A percentile compares a stretch with the other conserved stretches of the same genome.
These are phyloP conservation scores for Pseudomyrmex pallidus DNA, from an alignment of 1,140 invertebrate species.

Conservation along the genomic window DNA sequence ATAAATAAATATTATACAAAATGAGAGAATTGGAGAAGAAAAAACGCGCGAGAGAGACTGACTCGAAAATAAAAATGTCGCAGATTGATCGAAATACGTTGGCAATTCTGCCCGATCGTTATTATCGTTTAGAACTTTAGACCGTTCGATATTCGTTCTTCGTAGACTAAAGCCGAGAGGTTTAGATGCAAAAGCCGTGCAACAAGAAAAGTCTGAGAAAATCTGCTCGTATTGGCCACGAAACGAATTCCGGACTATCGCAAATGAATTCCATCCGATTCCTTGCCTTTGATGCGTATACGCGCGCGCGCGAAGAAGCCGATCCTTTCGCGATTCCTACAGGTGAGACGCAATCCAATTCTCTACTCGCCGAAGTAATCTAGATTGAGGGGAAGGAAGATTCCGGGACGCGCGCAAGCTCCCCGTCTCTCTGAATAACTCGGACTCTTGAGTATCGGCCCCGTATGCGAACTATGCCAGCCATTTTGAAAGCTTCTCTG, in stretches of 20 bases:
- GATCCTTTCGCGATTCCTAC: conserved; percentile 25
- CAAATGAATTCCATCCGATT: conserved; percentile 39
- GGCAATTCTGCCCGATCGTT: neutral
- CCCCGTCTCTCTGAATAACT: conserved; percentile 19
- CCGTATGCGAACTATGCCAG: conserved; percentile 43
- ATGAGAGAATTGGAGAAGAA: no score
- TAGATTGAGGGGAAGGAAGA: neutral
- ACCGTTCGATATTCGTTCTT: neutral
- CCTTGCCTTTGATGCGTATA: conserved; percentile 18
- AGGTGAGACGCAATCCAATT: conserved; percentile 36
- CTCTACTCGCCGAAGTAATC: conserved; percentile 38
- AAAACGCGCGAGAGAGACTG: no score
- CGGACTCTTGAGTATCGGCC: conserved; percentile 32
- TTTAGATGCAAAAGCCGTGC: neutral
- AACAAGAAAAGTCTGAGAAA: neutral
- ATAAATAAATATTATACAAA: no score
- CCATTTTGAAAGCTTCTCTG: neutral
- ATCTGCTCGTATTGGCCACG: conserved; percentile 1
- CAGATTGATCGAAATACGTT: neutral
- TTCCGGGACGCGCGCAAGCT: neutral
- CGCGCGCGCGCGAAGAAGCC: conserved; percentile 12
- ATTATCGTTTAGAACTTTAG: conserved; percentile 8
- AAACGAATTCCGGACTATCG: conserved; percentile 22
- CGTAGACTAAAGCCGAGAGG: neutral
- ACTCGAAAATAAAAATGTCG: neutral